Conservation (phyloP, 2,888 invertebrate genomes). For the Malthinus flaveolus region DNA sequence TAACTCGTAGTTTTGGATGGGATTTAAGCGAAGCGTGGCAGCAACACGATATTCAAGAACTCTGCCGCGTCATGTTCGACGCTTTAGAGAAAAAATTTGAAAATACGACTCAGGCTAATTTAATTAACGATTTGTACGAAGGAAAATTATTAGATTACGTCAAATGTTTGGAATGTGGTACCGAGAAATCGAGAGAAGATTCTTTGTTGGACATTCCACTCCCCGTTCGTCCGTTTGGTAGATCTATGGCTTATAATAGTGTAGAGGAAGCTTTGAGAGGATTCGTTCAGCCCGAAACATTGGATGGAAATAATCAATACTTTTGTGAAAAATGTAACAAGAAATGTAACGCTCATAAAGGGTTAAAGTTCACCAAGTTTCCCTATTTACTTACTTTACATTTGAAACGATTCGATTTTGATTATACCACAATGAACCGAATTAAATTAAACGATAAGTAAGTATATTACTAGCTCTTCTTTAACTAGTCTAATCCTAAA, state of each 20-base stretch:
- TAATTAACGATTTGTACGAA: constrained; percentile 78
- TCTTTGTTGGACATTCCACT: constrained; percentile 85
- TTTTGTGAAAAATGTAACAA: constrained; percentile 83
- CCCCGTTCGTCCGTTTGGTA: constrained; percentile 82
- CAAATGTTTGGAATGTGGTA: constrained; percentile 82
- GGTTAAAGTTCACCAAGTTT: constrained; percentile 82
- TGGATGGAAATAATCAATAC: constrained; percentile 85
- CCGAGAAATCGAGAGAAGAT: constrained; percentile 80
- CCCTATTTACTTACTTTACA: constrained; percentile 86
- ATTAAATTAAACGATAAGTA: constrained; percentile 85
- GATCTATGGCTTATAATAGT: constrained; percentile 72
- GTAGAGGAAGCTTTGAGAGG: constrained; percentile 83
- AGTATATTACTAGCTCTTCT: constrained; percentile 14
- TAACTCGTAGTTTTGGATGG: constrained; percentile 90
- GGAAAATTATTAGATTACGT: constrained; percentile 86
- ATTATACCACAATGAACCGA: constrained; percentile 79
- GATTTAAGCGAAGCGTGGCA: constrained; percentile 88
- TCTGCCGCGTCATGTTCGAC: constrained; percentile 89
- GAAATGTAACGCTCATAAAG: constrained; percentile 89
- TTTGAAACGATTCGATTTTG: constrained; percentile 88
- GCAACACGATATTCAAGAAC: constrained; percentile 89
- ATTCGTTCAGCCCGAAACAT: constrained; percentile 81
- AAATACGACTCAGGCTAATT: constrained; percentile 77
- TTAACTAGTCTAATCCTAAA: too few species aligned
- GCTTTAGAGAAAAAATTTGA: constrained; percentile 83